These are phyloP conservation scores for Endotricha flammealis DNA, from an alignment of 2,888 invertebrate species.

Conservation along the genomic window DNA sequence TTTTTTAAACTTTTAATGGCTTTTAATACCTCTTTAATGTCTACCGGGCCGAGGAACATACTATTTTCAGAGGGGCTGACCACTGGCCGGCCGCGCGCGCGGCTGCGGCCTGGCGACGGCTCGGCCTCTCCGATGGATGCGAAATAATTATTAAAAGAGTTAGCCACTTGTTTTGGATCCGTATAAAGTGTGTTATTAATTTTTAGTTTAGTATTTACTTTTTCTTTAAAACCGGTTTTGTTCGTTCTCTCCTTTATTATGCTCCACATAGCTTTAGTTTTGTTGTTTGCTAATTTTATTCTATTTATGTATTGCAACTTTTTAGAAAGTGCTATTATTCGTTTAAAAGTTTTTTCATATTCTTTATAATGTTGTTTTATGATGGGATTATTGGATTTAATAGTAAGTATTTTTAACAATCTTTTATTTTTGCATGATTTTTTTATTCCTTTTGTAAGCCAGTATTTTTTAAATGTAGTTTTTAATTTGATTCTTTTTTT, in stretches of 20 bases:
- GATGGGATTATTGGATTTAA: neutral
- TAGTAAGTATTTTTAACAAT: neutral
- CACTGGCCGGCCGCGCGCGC: neutral
- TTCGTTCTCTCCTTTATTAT: constrained; percentile 12
- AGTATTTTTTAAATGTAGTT: neutral
- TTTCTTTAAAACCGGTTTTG: constrained; percentile 7
- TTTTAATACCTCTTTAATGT: neutral
- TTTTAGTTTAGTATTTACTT: constrained; percentile 6
- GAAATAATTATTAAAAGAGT: constrained; percentile 9
- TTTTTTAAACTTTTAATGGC: too few species aligned
- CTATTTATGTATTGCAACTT: constrained; percentile 3
- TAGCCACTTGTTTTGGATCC: constrained; percentile 4
- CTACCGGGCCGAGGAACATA: constrained; percentile 2
- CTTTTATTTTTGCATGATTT: neutral
- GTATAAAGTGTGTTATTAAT: constrained; percentile 1
- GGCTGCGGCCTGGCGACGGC: neutral
- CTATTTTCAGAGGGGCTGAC: neutral
- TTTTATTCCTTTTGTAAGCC: neutral
- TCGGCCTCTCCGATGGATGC: constrained; percentile 3
- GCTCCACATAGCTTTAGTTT: constrained; percentile 10
- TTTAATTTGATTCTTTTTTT: too few species aligned
- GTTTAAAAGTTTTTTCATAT: neutral
- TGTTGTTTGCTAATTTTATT: constrained; percentile 8
- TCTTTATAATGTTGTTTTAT: constrained; percentile 7
- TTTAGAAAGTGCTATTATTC: constrained; percentile 3